These are phyloP conservation scores for Lasioglossum calceatum DNA, from an alignment of 2,888 invertebrate species.

Conservation along the genomic window DNA sequence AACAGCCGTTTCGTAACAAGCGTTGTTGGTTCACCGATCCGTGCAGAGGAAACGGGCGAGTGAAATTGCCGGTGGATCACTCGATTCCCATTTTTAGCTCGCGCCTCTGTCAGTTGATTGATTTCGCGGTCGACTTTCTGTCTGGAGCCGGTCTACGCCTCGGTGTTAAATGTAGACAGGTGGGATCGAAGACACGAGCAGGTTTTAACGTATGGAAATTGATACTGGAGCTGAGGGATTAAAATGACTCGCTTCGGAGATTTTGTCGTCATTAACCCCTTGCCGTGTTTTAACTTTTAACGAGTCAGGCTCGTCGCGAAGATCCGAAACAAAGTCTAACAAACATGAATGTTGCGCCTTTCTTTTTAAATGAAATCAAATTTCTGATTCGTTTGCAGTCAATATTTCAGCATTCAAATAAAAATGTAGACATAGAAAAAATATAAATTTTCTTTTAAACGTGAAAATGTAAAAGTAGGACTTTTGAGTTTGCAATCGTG, in stretches of 20 bases:
- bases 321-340: no score
- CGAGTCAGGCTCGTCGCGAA: no score
- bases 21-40: not conserved
- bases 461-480: no score
- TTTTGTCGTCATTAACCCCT: not conserved
- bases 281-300: no score
- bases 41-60: not conserved
- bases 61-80: not conserved
- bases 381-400: no score
- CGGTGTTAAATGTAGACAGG: not conserved
- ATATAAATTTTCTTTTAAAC: no score
- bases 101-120: not conserved
- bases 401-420: no score
- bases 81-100: constrained; percentile 2
- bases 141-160: not conserved
- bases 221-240: not conserved
- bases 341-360: no score
- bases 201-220: not conserved
- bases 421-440: no score
- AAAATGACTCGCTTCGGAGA: not conserved
- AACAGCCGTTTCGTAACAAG: not conserved
- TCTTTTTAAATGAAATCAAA: no score
- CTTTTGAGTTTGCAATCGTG: no score
- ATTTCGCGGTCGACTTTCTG: constrained; percentile 10
- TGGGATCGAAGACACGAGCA: not conserved